Evolutionary conservation across 2,888 invertebrate genomes (phyloP).

Genomic region (Microplitis deprimator): DNA sequence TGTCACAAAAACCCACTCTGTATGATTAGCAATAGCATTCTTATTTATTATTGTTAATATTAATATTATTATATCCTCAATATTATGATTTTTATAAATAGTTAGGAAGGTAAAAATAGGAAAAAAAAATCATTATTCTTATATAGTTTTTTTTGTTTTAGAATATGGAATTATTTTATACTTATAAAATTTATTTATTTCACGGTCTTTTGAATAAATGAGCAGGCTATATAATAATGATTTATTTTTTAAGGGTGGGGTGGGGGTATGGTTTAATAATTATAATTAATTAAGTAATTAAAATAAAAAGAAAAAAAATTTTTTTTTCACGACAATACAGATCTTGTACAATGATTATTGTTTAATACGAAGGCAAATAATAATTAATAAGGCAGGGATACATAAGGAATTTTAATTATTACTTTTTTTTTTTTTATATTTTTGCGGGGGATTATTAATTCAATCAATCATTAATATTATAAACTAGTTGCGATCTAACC

Average conservation of each 20-base stretch:
- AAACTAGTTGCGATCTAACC: slow-evolving; percentile 58
- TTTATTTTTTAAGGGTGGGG: slow-evolving; percentile 33
- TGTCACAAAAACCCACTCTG: slow-evolving; percentile 71
- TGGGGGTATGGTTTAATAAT: neutral
- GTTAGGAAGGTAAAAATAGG: slow-evolving; percentile 52
- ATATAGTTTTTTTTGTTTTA: slow-evolving; percentile 3
- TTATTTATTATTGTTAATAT: slow-evolving; percentile 70
- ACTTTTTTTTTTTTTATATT: slow-evolving; percentile 39
- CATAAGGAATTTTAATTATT: slow-evolving; percentile 40
- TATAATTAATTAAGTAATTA: slow-evolving; percentile 28
- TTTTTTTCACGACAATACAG: slow-evolving; percentile 47
- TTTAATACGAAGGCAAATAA: slow-evolving; percentile 51
- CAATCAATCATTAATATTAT: slow-evolving; percentile 54
- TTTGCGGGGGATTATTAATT: slow-evolving; percentile 43
- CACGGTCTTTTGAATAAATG: slow-evolving; percentile 25
- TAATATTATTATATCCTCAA: slow-evolving; percentile 70
- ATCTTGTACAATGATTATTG: slow-evolving; percentile 51
- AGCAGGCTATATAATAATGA: slow-evolving; percentile 48
- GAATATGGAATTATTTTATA: slow-evolving; percentile 2
- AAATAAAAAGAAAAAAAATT: slow-evolving; percentile 28
- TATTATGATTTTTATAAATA: slow-evolving; percentile 71
- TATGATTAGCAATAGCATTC: slow-evolving; percentile 71
- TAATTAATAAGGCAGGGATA: slow-evolving; percentile 44
- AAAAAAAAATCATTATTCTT: slow-evolving; percentile 27
- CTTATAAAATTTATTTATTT: slow-evolving; percentile 14